Base-by-base conservation (phyloP, 1,140 invertebrate species). In the Aphelinus atriplicis region DNA sequence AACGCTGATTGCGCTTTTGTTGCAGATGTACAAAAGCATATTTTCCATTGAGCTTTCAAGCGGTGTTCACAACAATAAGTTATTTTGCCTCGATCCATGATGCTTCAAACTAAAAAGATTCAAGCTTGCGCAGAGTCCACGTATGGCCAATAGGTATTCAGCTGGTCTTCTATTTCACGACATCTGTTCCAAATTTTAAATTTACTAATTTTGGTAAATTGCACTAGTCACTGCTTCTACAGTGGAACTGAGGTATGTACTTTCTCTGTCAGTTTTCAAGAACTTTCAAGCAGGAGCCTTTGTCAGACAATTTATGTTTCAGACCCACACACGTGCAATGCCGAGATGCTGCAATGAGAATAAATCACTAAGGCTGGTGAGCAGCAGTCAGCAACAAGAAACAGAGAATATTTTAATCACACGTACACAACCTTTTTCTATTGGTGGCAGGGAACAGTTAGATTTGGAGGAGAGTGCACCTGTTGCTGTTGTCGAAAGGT, bases 321-420 rank as follows among this genome's bases (percentile, higher is more conserved):
- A 68, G 66, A 75, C 6, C 45, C 79, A 80, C 73, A 67, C 78
- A 78, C 78, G 85, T 88, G 86, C 86, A 88, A 88, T 88, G 87
- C 87, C 87, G 85, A 88, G 86, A 88, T 88, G 87, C 80, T 87
- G 82, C 80, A 87, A 88, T 85, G 86, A 88, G 79, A 87, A 85
- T 77, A 88, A 88, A 83, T 80, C 86, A 85, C 84, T 85, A 82
- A 87, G 85, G 79, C 83, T 85, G 79, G 84, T 85, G 81, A 86
- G 80, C 81, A 86, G 78, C 79, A 84, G 80, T 79, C 84, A 82
- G 80, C 81, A 80, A 78, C 85, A 83, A 55, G 83, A 80, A 73
- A 77, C 79, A 69, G 84, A 85, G 77, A 82, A 86, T 80, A 85
- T 86, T 79, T 77, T 85, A 76, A 79, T 87, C 78, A 80, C 84